Evolutionary conservation across 1,140 invertebrate genomes (phyloP).

Genomic region (Homarus americanus): DNA sequence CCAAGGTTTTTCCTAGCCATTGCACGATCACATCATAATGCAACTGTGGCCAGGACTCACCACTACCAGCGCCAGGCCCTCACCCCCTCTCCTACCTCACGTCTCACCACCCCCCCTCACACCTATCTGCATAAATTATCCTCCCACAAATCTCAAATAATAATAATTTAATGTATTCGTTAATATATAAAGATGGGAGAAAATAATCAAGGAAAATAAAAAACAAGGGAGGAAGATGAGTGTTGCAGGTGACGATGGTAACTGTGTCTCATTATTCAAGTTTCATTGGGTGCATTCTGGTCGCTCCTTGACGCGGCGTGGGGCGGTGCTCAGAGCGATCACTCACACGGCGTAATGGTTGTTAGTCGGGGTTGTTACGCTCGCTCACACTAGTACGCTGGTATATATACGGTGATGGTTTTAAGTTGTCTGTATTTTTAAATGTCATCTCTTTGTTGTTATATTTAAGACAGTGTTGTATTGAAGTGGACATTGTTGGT

Average conservation of each 20-base stretch:
- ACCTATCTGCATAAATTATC: background rate
- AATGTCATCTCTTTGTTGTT: too few relatives aligned
- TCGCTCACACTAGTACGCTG: too few relatives aligned
- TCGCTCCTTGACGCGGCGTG: constrained; percentile 33
- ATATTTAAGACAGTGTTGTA: too few relatives aligned
- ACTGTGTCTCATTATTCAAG: constrained; percentile 58
- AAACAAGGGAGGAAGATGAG: background rate
- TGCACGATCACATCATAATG: constrained; percentile 51
- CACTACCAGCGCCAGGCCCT: background rate
- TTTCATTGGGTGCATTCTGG: constrained; percentile 66
- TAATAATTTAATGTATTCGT: too few relatives aligned
- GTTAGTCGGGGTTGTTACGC: constrained; percentile 10
- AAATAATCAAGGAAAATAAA: background rate
- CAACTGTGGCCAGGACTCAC: constrained; percentile 45
- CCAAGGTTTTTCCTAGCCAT: constrained; percentile 51
- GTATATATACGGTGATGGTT: too few relatives aligned
- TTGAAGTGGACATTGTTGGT: too few relatives aligned
- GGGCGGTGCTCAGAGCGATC: constrained; percentile 57
- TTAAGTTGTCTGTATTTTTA: too few relatives aligned
- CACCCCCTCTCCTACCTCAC: background rate
- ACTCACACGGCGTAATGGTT: constrained; percentile 59
- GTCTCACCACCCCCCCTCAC: background rate
- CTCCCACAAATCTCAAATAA: background rate
- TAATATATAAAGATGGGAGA: background rate
- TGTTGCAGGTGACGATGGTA: background rate